A percentile compares a stretch with the other conserved stretches of the same genome.
Conservation (phyloP, 2,797 vertebrate species). For the Margarornis squamiger region DNA sequence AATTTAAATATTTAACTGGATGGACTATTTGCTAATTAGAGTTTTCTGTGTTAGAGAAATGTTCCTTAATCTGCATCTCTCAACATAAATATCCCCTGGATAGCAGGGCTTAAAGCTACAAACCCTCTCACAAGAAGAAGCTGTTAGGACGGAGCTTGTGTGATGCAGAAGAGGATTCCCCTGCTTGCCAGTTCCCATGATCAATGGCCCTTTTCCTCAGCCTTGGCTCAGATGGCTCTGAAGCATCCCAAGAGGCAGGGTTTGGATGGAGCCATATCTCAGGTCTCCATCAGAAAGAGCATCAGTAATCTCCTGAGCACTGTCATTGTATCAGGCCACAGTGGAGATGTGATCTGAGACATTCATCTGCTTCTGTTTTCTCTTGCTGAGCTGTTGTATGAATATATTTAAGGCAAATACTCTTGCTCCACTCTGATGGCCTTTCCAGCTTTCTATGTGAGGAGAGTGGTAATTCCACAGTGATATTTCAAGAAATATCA, state of each 20-base stretch:
- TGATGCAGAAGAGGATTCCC: not conserved
- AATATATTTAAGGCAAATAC: not conserved
- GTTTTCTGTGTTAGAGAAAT: not conserved
- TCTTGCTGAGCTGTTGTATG: not conserved
- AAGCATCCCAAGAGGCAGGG: not conserved
- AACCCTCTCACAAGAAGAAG: not conserved
- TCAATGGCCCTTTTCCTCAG: not conserved
- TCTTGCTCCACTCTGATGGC: not conserved
- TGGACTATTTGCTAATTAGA: constrained; percentile 26
- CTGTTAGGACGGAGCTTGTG: not conserved
- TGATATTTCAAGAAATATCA: not conserved
- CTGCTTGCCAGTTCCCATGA: not conserved
- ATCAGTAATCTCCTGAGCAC: not conserved
- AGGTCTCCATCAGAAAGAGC: not conserved
- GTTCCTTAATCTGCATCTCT: not conserved
- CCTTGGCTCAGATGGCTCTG: not conserved
- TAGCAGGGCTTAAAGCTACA: not conserved
- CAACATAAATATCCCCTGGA: not conserved
- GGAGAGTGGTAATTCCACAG: not conserved
- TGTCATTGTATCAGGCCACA: not conserved
- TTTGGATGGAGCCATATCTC: not conserved
- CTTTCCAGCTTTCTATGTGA: not conserved
- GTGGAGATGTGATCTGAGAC: not conserved
- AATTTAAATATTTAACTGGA: not conserved
- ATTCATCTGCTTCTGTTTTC: not conserved